Evolutionary conservation across 2,113 vertebrate species (phyloP).

Genomic region (Burhinus oedicnemus): DNA sequence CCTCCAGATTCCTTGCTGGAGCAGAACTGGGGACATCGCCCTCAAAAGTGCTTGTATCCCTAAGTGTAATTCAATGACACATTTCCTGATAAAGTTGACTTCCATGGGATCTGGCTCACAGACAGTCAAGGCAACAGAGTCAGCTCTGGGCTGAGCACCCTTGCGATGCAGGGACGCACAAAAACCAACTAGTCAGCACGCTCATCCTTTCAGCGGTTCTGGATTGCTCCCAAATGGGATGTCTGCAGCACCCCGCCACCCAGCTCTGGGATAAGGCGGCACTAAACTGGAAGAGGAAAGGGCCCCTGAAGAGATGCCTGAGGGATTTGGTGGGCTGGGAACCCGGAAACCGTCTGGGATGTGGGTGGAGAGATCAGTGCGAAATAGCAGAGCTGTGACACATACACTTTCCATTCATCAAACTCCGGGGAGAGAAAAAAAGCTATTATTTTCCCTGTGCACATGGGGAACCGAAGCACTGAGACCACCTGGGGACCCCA

Average conservation of each 20-base stretch:
- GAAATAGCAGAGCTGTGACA: constrained; percentile 73
- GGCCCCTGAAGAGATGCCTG: constrained; percentile 74
- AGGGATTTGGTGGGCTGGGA: constrained; percentile 74
- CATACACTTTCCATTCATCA: constrained; percentile 73
- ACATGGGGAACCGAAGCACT: constrained; percentile 62
- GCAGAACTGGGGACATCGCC: constrained; percentile 47
- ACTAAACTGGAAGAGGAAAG: constrained; percentile 68
- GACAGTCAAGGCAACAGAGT: constrained; percentile 35
- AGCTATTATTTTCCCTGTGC: constrained; percentile 5
- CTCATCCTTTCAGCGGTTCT: constrained; percentile 33
- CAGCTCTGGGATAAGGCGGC: constrained; percentile 67
- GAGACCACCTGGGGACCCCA: constrained; percentile 13
- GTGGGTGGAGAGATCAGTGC: constrained; percentile 67
- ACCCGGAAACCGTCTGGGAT: constrained; percentile 80
- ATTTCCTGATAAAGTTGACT: constrained; percentile 56
- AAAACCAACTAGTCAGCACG: constrained; percentile 26
- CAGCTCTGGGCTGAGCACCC: constrained; percentile 49
- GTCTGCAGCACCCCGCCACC: constrained; percentile 52
- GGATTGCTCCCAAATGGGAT: constrained; percentile 54
- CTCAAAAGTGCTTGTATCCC: constrained; percentile 28
- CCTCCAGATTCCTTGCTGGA: constrained; percentile 51
- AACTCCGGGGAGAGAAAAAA: constrained; percentile 45
- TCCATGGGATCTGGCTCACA: constrained; percentile 61
- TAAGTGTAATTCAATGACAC: constrained; percentile 9
- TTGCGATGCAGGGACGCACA: constrained; percentile 26